These are phyloP conservation scores for Sardinella longiceps DNA, from an alignment of 2,797 vertebrate species.

Conservation along the genomic window DNA sequence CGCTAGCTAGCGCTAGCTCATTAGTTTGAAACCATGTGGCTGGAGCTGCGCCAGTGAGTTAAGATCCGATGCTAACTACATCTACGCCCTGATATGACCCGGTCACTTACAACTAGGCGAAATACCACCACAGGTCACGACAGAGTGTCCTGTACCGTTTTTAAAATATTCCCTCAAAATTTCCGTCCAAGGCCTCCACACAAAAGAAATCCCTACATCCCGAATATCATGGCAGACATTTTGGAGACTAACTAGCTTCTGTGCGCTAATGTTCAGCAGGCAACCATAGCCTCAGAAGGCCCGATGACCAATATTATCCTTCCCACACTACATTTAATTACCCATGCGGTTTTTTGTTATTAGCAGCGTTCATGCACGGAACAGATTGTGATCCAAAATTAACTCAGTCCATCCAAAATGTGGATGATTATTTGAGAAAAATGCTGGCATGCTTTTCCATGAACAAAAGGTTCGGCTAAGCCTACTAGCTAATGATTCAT, in stretches of 20 bases:
- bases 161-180: neutral
- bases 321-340: neutral
- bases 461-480: constrained; percentile 63
- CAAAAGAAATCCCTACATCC: constrained; percentile 50
- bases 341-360: too few species aligned
- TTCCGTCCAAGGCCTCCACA: neutral
- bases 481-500: constrained; percentile 48
- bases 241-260: constrained; percentile 60
- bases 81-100: neutral
- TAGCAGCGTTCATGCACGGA: neutral
- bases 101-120: neutral
- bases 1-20: constrained; percentile 61
- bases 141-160: neutral
- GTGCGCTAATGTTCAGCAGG: neutral
- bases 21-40: constrained; percentile 73
- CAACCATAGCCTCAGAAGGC: neutral
- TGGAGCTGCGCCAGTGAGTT: constrained; percentile 69
- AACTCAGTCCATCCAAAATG: neutral
- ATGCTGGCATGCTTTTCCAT: constrained; percentile 35
- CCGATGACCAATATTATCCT: neutral
- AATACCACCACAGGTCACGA: neutral
- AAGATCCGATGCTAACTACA: neutral
- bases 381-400: neutral
- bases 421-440: neutral
- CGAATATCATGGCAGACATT: constrained; percentile 76